phyloP scores from a whole-genome alignment of 2,888 invertebrate genomes.

The Apamea crenata region DNA sequence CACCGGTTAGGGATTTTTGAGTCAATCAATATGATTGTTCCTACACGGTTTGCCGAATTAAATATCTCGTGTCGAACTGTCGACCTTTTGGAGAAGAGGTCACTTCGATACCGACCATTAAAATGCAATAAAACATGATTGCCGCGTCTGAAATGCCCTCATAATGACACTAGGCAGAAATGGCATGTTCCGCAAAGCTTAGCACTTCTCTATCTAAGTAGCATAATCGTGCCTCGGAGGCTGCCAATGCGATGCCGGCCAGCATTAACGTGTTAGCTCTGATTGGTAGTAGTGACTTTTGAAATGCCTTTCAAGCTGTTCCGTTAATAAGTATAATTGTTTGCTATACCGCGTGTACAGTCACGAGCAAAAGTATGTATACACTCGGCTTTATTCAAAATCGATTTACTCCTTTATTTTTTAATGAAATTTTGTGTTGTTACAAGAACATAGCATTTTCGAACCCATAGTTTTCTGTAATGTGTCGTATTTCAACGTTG shows the following conservation, averaged over 20 bases:
- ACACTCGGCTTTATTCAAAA: too few species aligned
- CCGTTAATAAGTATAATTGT: constrained; percentile 48
- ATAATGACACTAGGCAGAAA: constrained; percentile 39
- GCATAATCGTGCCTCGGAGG: constrained; percentile 28
- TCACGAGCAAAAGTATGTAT: too few species aligned
- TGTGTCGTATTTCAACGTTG: too few species aligned
- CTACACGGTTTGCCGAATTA: constrained; percentile 64
- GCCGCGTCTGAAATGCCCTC: constrained; percentile 68
- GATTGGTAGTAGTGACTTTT: constrained; percentile 35
- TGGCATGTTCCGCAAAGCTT: constrained; percentile 33
- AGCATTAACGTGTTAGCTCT: constrained; percentile 32
- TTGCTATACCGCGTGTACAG: constrained; percentile 18
- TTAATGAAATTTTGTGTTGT: too few species aligned
- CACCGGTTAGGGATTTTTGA: constrained; percentile 43
- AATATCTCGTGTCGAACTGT: constrained; percentile 64
- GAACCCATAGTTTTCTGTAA: too few species aligned
- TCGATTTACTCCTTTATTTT: too few species aligned
- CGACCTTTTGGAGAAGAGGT: constrained; percentile 71
- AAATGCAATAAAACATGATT: constrained; percentile 76
- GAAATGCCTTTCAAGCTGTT: constrained; percentile 43
- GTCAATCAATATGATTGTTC: constrained; percentile 59
- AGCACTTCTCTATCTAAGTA: constrained; percentile 21
- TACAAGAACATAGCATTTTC: too few species aligned
- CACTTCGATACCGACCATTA: constrained; percentile 73
- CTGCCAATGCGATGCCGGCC: constrained; percentile 20